Evolutionary conservation across 2,113 vertebrate genomes (phyloP).

Genomic region (Onychostoma macrolepis): DNA sequence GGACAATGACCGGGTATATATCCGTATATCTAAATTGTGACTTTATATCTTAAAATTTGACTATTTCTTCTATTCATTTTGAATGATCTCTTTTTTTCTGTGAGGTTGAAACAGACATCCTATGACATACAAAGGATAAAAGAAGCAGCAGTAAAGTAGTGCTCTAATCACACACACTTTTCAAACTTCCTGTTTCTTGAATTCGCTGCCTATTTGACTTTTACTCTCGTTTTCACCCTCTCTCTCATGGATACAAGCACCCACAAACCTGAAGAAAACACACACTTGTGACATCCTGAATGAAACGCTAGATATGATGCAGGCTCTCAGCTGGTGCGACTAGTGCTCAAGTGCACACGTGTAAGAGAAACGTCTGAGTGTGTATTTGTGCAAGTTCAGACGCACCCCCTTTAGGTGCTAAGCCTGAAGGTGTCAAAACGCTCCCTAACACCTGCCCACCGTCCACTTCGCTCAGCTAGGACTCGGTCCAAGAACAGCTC

Average conservation of each 20-base stretch:
- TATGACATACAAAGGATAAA: neutral
- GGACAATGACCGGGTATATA: too few relatives aligned
- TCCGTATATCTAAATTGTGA: neutral
- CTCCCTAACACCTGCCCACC: constrained; percentile 8
- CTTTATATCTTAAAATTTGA: neutral
- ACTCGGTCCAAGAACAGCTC: constrained; percentile 21
- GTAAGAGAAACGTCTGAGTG: constrained; percentile 5
- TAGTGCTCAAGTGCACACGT: neutral
- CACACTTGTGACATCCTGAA: constrained; percentile 10
- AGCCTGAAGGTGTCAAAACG: constrained; percentile 25
- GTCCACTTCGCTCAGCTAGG: constrained; percentile 14
- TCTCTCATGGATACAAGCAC: neutral
- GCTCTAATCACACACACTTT: neutral
- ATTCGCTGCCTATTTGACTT: neutral
- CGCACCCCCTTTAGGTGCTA: neutral
- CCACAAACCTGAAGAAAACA: neutral
- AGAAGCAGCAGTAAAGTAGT: neutral
- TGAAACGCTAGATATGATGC: neutral
- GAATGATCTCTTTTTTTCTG: neutral
- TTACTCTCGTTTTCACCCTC: neutral
- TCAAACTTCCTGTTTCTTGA: neutral
- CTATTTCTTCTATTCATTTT: neutral
- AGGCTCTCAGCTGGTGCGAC: neutral
- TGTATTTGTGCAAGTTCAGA: constrained; percentile 1
- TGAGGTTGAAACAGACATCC: neutral